Evolutionary conservation across 2,888 invertebrate species (phyloP).

Genomic region (Chirona hameri): DNA sequence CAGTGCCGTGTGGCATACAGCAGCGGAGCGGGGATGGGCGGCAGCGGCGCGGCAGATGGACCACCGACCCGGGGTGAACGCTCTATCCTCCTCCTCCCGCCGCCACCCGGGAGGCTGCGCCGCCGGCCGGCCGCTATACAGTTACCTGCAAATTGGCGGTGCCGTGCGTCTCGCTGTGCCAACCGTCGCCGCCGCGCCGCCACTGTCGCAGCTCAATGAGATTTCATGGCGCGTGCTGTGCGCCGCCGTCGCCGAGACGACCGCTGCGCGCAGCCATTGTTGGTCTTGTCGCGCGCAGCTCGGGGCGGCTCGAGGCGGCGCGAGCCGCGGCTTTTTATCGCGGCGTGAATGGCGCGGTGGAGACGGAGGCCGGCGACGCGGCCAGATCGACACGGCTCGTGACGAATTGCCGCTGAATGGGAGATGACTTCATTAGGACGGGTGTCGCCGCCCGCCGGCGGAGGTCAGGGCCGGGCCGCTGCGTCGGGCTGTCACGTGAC

Average conservation of each 20-base stretch:
- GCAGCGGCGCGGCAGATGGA: neutral
- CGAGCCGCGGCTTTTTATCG: neutral
- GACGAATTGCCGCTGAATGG: constrained; percentile 4
- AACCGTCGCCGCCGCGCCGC: neutral
- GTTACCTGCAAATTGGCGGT: constrained; percentile 6
- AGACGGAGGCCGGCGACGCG: neutral
- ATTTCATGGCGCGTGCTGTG: neutral
- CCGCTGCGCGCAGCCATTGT: neutral
- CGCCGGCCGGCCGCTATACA: neutral
- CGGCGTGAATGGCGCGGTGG: neutral
- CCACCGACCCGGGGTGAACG: neutral
- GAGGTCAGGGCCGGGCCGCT: neutral
- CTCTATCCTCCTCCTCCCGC: neutral
- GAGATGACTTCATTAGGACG: neutral
- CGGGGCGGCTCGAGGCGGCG: neutral
- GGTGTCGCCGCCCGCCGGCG: neutral
- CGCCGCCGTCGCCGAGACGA: neutral
- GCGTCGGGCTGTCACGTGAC: neutral
- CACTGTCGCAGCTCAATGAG: neutral
- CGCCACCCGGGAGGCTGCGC: neutral
- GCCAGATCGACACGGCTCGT: neutral
- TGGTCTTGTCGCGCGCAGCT: neutral
- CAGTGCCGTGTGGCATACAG: neutral
- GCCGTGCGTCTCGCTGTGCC: neutral
- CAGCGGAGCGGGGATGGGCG: neutral